These are phyloP conservation scores for Rostratula benghalensis DNA, from an alignment of 2,113 vertebrate genomes.

Conservation along the genomic window DNA sequence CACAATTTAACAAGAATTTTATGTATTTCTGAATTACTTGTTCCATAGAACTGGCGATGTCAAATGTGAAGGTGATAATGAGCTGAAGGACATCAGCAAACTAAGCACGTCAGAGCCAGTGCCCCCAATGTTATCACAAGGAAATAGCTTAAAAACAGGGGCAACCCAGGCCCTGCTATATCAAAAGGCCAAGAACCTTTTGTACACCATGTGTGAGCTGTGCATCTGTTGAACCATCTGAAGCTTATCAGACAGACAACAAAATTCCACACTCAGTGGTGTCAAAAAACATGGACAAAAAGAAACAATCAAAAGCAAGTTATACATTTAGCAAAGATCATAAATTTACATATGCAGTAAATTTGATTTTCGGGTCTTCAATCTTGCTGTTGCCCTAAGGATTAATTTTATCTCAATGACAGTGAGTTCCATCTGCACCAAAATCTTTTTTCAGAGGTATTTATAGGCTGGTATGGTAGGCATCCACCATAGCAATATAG, in stretches of 20 bases:
- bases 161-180: background rate
- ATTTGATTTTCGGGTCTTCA: background rate
- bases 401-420: slow-evolving; percentile 9
- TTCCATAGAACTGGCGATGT: background rate
- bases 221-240: background rate
- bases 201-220: background rate
- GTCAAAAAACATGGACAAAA: background rate
- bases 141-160: background rate
- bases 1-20: background rate
- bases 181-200: background rate
- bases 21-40: background rate
- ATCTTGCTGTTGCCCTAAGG: background rate
- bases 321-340: background rate
- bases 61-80: background rate
- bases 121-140: background rate
- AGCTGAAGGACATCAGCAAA: slow-evolving; percentile 39
- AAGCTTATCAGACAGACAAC: background rate
- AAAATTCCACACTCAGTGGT: background rate
- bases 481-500: background rate
- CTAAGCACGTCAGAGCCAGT: background rate
- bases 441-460: background rate
- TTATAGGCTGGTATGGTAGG: background rate
- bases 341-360: background rate
- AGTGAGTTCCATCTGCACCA: background rate
- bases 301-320: background rate